Evolutionary conservation across 2,113 vertebrate genomes (phyloP).

Genomic region (Leptodactylus fuscus): DNA sequence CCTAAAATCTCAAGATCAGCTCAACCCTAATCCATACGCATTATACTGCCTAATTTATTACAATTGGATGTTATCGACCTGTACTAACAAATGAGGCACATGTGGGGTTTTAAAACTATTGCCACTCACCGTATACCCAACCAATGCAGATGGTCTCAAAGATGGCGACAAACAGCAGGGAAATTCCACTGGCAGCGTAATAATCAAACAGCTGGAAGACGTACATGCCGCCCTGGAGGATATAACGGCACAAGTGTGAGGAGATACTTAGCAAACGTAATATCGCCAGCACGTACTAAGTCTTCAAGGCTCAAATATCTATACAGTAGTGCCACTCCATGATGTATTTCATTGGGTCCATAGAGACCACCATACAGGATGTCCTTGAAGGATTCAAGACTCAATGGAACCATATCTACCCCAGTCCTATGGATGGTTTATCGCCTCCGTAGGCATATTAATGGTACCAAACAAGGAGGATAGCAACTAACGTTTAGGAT

Average conservation of each 20-base stretch:
- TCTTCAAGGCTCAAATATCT: not conserved
- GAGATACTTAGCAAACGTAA: not conserved
- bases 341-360: not conserved
- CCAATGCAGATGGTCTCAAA: constrained; percentile 92
- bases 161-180: constrained; percentile 92
- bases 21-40: too few relatives aligned
- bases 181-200: constrained; percentile 97
- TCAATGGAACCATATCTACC: not conserved
- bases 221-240: constrained; percentile 93
- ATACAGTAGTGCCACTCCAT: not conserved
- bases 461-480: too few relatives aligned
- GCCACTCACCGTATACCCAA: constrained; percentile 92
- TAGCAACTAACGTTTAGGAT: not conserved
- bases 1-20: too few relatives aligned
- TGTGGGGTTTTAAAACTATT: not conserved
- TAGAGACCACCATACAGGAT: not conserved
- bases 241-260: not conserved
- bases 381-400: not conserved
- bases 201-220: constrained; percentile 97
- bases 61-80: not conserved
- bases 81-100: not conserved
- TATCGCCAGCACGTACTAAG: not conserved
- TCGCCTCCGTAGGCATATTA: too few relatives aligned
- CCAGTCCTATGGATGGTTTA: not conserved
- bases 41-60: too few relatives aligned